These are phyloP conservation scores for Oreochromis spilurus DNA, from an alignment of 2,113 vertebrate species.

Conservation along the genomic window DNA sequence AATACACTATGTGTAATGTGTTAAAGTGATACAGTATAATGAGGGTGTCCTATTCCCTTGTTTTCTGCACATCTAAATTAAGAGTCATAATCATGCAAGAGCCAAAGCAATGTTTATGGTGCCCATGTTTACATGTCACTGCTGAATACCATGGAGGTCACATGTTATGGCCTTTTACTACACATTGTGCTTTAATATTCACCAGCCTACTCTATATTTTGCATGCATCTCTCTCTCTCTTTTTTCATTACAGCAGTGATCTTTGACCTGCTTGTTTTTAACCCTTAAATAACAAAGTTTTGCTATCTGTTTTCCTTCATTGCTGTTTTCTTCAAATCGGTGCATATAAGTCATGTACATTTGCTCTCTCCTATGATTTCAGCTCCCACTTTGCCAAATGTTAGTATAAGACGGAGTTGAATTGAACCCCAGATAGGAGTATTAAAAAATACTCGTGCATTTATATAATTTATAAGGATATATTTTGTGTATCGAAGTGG, in stretches of 20 bases:
- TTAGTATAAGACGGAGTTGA: conserved; percentile 55
- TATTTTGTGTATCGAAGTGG: conserved; percentile 80
- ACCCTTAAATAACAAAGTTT: conserved; percentile 21
- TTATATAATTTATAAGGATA: conserved; percentile 79
- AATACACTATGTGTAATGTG: not conserved
- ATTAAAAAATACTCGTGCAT: conserved; percentile 61
- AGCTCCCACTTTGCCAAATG: conserved; percentile 65
- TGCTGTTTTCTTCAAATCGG: conserved; percentile 46
- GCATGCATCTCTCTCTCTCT: conserved; percentile 47
- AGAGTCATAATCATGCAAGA: conserved; percentile 9
- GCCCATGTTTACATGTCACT: conserved; percentile 49
- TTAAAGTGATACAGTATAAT: not conserved
- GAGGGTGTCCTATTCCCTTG: not conserved
- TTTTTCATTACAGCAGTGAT: conserved; percentile 35
- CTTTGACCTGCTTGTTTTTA: conserved; percentile 49
- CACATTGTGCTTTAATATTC: conserved; percentile 65
- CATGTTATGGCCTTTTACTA: conserved; percentile 60
- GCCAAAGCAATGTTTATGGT: conserved; percentile 56
- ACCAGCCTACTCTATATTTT: conserved; percentile 57
- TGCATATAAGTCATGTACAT: conserved; percentile 57
- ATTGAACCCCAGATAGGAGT: conserved; percentile 58
- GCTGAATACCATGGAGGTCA: conserved; percentile 71
- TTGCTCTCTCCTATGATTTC: conserved; percentile 52
- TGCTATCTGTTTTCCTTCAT: conserved; percentile 26
- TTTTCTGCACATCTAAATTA: not conserved